Percentiles rank a stretch among this genome's conserved stretches.
Conservation (phyloP, 1,140 invertebrate genomes). For the Drepana arcuata region DNA sequence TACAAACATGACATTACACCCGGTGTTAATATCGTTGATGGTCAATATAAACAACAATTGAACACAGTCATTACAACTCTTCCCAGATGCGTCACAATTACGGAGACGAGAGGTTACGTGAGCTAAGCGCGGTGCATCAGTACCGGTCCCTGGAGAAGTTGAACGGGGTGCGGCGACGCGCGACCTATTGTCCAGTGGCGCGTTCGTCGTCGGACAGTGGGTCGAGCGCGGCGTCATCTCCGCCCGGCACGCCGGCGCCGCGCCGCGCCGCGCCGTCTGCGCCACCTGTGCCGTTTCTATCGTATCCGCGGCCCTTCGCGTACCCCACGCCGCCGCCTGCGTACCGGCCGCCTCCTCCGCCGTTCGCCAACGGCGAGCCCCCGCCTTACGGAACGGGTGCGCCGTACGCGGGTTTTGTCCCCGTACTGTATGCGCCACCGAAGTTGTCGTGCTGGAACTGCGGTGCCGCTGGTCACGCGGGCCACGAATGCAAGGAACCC, state of each 20-base stretch:
- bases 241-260: constrained; percentile 63
- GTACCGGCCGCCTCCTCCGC: constrained; percentile 52
- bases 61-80: too few species aligned
- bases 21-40: too few species aligned
- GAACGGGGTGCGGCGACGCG: constrained; percentile 54
- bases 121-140: constrained; percentile 70
- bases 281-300: constrained; percentile 62
- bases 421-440: constrained; percentile 72
- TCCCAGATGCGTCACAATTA: constrained; percentile 70
- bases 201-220: constrained; percentile 74
- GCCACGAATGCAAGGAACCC: constrained; percentile 86
- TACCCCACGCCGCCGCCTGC: constrained; percentile 60
- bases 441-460: constrained; percentile 81
- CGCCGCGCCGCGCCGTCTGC: constrained; percentile 58
- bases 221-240: constrained; percentile 75
- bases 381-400: constrained; percentile 58
- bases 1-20: too few species aligned
- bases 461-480: constrained; percentile 83
- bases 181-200: constrained; percentile 49
- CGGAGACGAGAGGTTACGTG: constrained; percentile 48
- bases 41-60: too few species aligned
- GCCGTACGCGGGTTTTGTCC: constrained; percentile 67
- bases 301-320: constrained; percentile 68
- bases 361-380: constrained; percentile 58
- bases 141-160: constrained; percentile 73